phyloP scores from a whole-genome alignment of 2,797 vertebrate genomes.

The Rhabdomys pumilio region DNA sequence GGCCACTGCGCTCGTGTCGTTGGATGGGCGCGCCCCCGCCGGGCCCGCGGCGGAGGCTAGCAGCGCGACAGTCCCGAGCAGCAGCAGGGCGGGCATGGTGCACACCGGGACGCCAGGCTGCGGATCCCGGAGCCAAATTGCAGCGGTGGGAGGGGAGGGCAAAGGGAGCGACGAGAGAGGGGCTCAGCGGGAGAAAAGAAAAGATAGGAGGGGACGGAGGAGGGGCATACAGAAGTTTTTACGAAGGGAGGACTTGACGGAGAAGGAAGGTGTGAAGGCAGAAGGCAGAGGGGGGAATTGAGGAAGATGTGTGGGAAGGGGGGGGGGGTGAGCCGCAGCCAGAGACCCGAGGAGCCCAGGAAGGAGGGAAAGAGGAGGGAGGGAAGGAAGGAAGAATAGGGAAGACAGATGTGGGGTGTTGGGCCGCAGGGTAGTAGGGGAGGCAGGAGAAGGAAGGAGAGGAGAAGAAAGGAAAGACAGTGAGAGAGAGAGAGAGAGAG shows the following conservation, averaged over 20 bases:
- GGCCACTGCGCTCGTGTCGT: constrained; percentile 74
- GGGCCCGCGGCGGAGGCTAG: constrained; percentile 71
- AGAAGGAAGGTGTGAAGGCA: background rate
- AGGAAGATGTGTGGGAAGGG: background rate
- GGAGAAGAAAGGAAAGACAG: background rate
- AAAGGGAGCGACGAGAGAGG: background rate
- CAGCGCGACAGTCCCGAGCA: constrained; percentile 74
- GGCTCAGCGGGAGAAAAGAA: background rate
- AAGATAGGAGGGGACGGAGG: background rate
- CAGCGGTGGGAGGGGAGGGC: background rate
- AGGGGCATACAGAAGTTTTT: background rate
- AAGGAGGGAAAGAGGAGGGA: background rate
- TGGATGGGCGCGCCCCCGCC: constrained; percentile 80
- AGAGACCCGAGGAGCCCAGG: too few species aligned
- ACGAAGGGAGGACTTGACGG: background rate
- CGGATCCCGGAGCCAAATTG: background rate
- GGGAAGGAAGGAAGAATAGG: background rate
- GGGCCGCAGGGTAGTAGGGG: background rate
- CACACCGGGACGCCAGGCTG: constrained; percentile 73
- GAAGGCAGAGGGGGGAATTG: background rate
- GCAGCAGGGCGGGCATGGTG: constrained; percentile 79
- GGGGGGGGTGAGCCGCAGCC: background rate
- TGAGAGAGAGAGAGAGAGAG: background rate
- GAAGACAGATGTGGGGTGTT: too few species aligned
- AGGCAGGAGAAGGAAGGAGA: background rate